These are phyloP conservation scores for Steromphala cineraria DNA, from an alignment of 2,888 invertebrate genomes.

Conservation along the genomic window DNA sequence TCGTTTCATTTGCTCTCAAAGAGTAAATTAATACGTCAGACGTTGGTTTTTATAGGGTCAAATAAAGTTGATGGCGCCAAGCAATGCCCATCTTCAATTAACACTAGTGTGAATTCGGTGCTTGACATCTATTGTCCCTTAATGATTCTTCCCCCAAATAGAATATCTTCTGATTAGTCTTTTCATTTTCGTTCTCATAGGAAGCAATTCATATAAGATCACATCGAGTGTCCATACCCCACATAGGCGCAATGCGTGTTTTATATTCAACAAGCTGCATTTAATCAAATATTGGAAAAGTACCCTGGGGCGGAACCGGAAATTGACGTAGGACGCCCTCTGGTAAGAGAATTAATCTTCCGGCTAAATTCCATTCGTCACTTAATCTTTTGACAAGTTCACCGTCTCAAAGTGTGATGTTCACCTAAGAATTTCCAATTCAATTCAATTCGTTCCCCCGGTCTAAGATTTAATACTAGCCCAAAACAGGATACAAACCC, in stretches of 20 bases:
- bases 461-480: conserved; percentile 13
- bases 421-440: conserved; percentile 23
- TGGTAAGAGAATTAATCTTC: conserved; percentile 43
- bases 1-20: too few species aligned
- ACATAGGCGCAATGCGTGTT: conserved; percentile 1
- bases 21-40: too few species aligned
- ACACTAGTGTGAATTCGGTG: conserved; percentile 5
- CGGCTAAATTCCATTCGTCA: conserved; percentile 42
- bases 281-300: conserved; percentile 3
- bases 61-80: not conserved
- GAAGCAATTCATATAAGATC: conserved; percentile 1
- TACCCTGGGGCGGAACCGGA: conserved; percentile 40
- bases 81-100: not conserved
- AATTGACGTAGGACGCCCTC: conserved; percentile 43
- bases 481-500: conserved; percentile 14
- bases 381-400: conserved; percentile 44
- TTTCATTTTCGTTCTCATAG: not conserved
- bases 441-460: conserved; percentile 6
- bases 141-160: not conserved
- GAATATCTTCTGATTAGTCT: not conserved
- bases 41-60: too few species aligned
- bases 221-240: not conserved
- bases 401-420: conserved; percentile 31
- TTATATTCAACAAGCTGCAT: conserved; percentile 8
- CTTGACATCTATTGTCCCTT: conserved; percentile 1